These are phyloP conservation scores for Chionodraco myersi DNA, from an alignment of 2,113 vertebrate species.

Conservation along the genomic window DNA sequence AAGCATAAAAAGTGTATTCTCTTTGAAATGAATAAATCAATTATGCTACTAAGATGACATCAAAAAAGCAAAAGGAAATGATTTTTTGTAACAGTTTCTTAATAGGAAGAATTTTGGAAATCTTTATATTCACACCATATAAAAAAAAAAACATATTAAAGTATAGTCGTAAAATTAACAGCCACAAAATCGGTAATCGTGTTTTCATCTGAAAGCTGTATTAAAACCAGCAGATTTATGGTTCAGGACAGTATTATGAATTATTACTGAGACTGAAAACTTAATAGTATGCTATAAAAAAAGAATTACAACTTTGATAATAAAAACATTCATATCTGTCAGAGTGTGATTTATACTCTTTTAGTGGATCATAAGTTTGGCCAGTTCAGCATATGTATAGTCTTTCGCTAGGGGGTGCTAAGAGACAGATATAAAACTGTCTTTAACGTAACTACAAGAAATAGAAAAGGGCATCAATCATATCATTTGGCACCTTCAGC, in stretches of 20 bases:
- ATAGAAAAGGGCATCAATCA: neutral
- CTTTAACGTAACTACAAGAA: neutral
- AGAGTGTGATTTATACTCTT: constrained; percentile 66
- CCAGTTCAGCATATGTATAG: constrained; percentile 22
- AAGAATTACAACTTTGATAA: constrained; percentile 70
- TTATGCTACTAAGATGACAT: constrained; percentile 36
- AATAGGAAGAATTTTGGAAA: constrained; percentile 67
- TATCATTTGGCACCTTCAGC: constrained; percentile 2
- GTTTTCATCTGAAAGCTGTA: constrained; percentile 68
- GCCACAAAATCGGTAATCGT: constrained; percentile 78
- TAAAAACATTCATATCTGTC: constrained; percentile 68
- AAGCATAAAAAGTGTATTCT: constrained; percentile 40
- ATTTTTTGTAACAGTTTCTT: constrained; percentile 62
- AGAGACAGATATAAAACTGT: constrained; percentile 57
- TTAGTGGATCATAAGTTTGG: constrained; percentile 26
- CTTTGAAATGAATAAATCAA: constrained; percentile 25
- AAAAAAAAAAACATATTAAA: constrained; percentile 81
- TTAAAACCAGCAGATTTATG: constrained; percentile 68
- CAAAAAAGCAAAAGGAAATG: constrained; percentile 33
- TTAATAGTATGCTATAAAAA: constrained; percentile 71
- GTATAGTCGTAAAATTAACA: constrained; percentile 82
- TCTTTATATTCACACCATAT: constrained; percentile 79
- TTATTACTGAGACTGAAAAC: constrained; percentile 63
- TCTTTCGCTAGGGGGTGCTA: constrained; percentile 78
- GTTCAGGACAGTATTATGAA: constrained; percentile 51